Evolutionary conservation across 2,113 vertebrate species (phyloP).

Genomic region (Cisticola juncidis): DNA sequence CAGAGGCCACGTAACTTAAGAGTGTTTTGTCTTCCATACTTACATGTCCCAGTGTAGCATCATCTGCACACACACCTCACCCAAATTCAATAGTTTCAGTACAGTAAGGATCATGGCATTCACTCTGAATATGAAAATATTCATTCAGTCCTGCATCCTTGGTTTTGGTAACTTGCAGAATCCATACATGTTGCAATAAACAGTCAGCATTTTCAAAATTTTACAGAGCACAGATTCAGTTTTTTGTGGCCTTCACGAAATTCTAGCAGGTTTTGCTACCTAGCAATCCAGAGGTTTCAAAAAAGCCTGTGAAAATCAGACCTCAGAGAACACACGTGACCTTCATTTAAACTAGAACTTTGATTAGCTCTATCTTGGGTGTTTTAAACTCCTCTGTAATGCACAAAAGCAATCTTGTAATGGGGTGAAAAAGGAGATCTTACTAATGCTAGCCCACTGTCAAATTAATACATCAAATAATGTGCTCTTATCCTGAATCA

Average conservation of each 20-base stretch:
- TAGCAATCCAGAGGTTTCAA: not conserved
- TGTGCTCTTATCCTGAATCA: not conserved
- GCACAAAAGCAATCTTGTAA: conserved; percentile 30
- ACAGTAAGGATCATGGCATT: not conserved
- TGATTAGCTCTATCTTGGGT: not conserved
- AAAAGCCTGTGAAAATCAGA: not conserved
- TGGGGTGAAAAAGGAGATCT: not conserved
- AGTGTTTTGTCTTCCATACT: not conserved
- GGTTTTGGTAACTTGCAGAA: not conserved
- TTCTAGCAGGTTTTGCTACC: not conserved
- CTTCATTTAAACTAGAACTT: not conserved
- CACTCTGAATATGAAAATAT: not conserved
- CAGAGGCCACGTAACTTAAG: not conserved
- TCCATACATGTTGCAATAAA: not conserved
- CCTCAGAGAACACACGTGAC: not conserved
- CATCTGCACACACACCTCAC: not conserved
- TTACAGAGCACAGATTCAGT: not conserved
- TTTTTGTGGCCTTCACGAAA: not conserved
- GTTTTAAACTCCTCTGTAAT: not conserved
- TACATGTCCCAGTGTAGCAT: not conserved
- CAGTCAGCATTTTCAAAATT: not conserved
- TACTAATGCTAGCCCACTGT: not conserved
- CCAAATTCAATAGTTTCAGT: not conserved
- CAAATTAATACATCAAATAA: conserved; percentile 54
- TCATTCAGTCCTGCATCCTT: not conserved